These are phyloP conservation scores for Stratiomys singularior DNA, from an alignment of 2,888 invertebrate genomes.

Conservation along the genomic window DNA sequence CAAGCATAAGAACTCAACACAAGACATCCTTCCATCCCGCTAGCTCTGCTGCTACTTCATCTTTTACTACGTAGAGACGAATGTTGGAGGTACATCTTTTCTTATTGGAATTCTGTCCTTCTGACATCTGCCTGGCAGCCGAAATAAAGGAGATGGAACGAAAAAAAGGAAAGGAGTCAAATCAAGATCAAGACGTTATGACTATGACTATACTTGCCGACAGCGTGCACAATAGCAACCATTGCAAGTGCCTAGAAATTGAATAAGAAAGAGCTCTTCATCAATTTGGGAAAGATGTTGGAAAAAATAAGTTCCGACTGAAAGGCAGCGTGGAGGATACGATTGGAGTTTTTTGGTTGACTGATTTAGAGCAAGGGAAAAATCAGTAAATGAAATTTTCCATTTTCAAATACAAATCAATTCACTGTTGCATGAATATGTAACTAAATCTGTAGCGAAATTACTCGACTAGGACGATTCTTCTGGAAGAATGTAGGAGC, in stretches of 20 bases:
- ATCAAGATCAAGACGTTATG: constrained; percentile 32
- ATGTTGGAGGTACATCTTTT: no score
- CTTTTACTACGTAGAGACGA: background rate
- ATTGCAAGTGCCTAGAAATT: background rate
- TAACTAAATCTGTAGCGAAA: no score
- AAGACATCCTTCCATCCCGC: background rate
- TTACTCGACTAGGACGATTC: no score
- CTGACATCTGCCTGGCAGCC: constrained; percentile 35
- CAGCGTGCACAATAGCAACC: background rate
- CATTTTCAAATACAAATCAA: constrained; percentile 32
- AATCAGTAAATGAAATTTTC: constrained; percentile 34
- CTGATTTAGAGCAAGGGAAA: background rate
- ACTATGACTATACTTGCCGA: background rate
- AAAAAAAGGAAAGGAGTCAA: constrained; percentile 21
- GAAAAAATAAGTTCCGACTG: background rate
- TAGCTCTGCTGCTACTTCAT: background rate
- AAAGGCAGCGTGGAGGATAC: background rate
- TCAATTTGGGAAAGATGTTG: background rate
- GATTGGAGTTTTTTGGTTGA: background rate
- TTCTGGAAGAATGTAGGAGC: no score
- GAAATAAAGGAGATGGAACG: background rate
- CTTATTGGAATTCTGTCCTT: background rate
- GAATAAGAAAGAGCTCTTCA: background rate
- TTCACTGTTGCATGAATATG: background rate
- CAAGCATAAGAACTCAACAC: constrained; percentile 20